Conservation (phyloP, 2,797 vertebrate species). For the Pristis pectinata region DNA sequence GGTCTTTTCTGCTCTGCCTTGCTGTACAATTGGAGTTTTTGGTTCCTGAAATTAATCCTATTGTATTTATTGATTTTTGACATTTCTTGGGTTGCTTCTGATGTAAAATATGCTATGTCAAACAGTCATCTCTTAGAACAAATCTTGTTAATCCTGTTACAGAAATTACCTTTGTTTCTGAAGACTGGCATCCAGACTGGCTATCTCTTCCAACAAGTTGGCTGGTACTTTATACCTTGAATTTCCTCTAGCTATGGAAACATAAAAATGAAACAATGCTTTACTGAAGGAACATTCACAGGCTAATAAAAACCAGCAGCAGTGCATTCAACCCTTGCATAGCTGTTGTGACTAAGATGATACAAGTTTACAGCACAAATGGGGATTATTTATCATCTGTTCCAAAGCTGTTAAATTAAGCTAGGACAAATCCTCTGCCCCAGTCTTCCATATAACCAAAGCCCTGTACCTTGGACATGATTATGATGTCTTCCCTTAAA, state of each 20-base stretch:
- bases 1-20: neutral
- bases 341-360: neutral
- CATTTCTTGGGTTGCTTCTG: neutral
- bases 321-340: neutral
- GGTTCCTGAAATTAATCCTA: neutral
- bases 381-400: neutral
- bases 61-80: neutral
- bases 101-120: neutral
- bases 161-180: conserved; percentile 67
- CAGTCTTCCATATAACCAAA: neutral
- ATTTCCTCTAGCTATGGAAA: conserved; percentile 69
- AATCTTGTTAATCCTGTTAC: neutral
- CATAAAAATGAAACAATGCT: conserved; percentile 16
- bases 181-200: conserved; percentile 68
- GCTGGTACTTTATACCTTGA: conserved; percentile 72
- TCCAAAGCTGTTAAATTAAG: neutral
- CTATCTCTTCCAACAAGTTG: conserved; percentile 73
- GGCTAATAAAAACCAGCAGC: neutral
- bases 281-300: neutral
- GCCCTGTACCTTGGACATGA: neutral
- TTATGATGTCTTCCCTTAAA: neutral
- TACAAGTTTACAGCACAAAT: neutral
- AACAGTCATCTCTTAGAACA: neutral
- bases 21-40: neutral
- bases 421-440: neutral